Percentiles rank a stretch among this genome's conserved stretches.
These are phyloP conservation scores for Picathartes gymnocephalus DNA, from an alignment of 2,113 vertebrate genomes.

Conservation along the genomic window DNA sequence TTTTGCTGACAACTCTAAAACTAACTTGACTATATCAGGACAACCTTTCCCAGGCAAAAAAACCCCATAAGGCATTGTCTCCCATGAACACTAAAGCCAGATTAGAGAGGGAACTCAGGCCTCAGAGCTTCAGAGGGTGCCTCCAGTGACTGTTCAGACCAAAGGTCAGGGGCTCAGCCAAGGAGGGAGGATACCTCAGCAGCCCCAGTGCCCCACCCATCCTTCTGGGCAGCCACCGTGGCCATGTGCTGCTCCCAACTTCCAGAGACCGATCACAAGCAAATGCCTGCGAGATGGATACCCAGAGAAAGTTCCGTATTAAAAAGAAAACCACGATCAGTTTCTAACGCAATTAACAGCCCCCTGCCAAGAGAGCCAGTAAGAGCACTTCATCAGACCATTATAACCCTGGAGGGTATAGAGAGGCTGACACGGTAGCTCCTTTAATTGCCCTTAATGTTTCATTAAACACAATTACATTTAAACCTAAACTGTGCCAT, in stretches of 20 bases:
- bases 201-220: not conserved
- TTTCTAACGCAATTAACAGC: slow-evolving; percentile 69
- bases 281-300: not conserved
- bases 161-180: not conserved
- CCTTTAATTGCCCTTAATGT: slow-evolving; percentile 75
- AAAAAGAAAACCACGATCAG: slow-evolving; percentile 56
- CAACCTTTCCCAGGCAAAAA: not conserved
- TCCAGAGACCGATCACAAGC: not conserved
- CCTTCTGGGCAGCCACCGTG: not conserved
- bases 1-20: not conserved
- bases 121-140: not conserved
- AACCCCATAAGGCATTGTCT: not conserved
- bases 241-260: not conserved
- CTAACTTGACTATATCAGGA: not conserved
- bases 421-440: slow-evolving; percentile 62
- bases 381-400: slow-evolving; percentile 64
- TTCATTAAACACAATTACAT: slow-evolving; percentile 77
- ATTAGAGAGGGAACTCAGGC: not conserved
- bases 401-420: slow-evolving; percentile 66
- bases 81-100: not conserved
- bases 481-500: slow-evolving; percentile 72
- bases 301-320: slow-evolving; percentile 33
- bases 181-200: not conserved
- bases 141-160: not conserved
- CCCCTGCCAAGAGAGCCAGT: slow-evolving; percentile 65